Evolutionary conservation across 2,113 vertebrate genomes (phyloP).

Genomic region (Sander lucioperca): DNA sequence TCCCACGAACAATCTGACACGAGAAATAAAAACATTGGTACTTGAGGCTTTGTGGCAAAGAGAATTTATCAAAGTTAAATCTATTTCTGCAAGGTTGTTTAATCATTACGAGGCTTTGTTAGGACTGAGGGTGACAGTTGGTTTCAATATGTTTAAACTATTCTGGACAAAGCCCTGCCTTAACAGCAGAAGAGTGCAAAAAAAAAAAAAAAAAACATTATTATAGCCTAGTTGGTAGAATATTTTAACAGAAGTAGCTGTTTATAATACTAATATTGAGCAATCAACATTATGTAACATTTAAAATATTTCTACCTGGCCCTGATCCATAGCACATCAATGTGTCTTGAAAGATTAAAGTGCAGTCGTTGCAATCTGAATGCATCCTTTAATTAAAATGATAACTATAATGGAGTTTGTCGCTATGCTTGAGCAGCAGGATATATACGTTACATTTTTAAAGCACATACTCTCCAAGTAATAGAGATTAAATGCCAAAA

Average conservation of each 20-base stretch:
- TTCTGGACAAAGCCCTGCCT: not conserved
- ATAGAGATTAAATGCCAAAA: slow-evolving; percentile 42
- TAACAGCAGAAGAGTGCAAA: not conserved
- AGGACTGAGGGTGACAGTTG: not conserved
- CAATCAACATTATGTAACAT: slow-evolving; percentile 12
- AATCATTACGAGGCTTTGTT: not conserved
- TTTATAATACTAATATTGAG: not conserved
- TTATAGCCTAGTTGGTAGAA: not conserved
- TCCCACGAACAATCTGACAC: slow-evolving; percentile 67
- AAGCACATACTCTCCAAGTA: not conserved
- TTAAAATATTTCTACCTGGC: slow-evolving; percentile 16
- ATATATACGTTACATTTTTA: slow-evolving; percentile 29
- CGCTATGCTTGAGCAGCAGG: slow-evolving; percentile 23
- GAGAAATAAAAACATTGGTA: slow-evolving; percentile 20
- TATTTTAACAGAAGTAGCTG: not conserved
- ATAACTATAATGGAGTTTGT: slow-evolving; percentile 20
- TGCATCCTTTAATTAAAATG: slow-evolving; percentile 49
- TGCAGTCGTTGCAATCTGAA: slow-evolving; percentile 32
- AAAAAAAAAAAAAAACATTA: not conserved
- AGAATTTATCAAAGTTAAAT: slow-evolving; percentile 5
- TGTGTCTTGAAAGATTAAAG: slow-evolving; percentile 23
- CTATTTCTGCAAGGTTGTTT: not conserved
- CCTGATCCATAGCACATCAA: slow-evolving; percentile 14
- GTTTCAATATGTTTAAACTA: not conserved
- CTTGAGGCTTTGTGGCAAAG: slow-evolving; percentile 24